phyloP scores from a whole-genome alignment of 2,888 invertebrate species.

The Drosophila antonietae region DNA sequence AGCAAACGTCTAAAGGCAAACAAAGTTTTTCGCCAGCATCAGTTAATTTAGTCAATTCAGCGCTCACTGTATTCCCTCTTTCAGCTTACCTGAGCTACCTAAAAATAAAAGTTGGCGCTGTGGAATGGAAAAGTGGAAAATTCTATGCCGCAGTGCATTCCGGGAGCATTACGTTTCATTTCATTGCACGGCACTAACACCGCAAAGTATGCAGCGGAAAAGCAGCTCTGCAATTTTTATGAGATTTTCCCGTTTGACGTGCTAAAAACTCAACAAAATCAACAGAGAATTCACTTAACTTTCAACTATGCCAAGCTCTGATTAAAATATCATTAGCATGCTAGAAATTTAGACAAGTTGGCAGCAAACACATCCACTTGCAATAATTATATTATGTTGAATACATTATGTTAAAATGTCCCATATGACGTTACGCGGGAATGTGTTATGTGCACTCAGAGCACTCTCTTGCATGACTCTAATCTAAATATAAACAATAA shows the following conservation, averaged over 20 bases:
- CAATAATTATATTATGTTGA: not conserved
- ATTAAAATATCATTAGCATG: conserved; percentile 68
- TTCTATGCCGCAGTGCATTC: conserved; percentile 46
- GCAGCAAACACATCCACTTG: not conserved
- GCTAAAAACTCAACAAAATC: conserved; percentile 63
- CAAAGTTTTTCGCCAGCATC: conserved; percentile 70
- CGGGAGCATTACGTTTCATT: conserved; percentile 69
- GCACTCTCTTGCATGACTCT: not conserved
- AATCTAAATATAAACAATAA: too few species aligned
- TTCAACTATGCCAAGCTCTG: conserved; percentile 43
- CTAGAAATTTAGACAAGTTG: conserved; percentile 7
- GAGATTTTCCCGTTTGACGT: conserved; percentile 47
- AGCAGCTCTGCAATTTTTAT: conserved; percentile 52
- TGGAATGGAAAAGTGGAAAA: conserved; percentile 15
- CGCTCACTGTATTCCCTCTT: conserved; percentile 23
- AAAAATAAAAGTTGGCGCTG: not conserved
- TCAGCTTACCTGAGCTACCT: conserved; percentile 18
- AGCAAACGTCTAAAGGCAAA: conserved; percentile 73
- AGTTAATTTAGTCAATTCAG: conserved; percentile 80
- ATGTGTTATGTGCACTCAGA: not conserved
- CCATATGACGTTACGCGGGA: not conserved
- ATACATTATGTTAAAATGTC: not conserved
- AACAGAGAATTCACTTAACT: conserved; percentile 68
- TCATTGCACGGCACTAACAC: conserved; percentile 37
- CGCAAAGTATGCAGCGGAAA: conserved; percentile 45